Evolutionary conservation across 2,113 vertebrate species (phyloP).

Genomic region (Cynopterus brachyotis): DNA sequence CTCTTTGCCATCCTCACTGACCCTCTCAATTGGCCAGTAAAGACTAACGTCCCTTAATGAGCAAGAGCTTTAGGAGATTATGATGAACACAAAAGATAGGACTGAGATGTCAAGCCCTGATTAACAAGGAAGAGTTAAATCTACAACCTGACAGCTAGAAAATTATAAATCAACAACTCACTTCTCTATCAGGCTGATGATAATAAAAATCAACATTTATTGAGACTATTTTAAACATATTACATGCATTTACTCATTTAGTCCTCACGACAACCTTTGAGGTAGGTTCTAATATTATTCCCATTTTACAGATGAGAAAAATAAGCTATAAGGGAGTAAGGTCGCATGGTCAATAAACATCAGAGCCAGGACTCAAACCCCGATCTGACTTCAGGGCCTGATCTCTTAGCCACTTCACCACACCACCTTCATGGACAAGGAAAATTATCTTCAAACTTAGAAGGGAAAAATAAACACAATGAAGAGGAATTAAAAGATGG

Average conservation of each 20-base stretch:
- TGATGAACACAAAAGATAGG: not conserved
- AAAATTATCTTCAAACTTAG: not conserved
- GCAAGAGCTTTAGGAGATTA: not conserved
- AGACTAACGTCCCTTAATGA: not conserved
- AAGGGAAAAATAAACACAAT: not conserved
- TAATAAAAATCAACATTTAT: not conserved
- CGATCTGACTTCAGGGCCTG: not conserved
- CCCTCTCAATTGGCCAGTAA: not conserved
- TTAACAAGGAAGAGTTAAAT: not conserved
- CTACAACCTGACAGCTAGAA: not conserved
- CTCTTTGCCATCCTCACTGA: not conserved
- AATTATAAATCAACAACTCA: not conserved
- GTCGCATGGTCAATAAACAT: not conserved
- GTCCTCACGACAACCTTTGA: not conserved
- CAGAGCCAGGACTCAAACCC: not conserved
- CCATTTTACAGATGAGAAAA: not conserved
- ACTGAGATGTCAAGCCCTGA: not conserved
- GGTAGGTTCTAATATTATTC: not conserved
- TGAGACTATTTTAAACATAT: not conserved
- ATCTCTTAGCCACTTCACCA: not conserved
- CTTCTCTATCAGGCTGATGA: not conserved
- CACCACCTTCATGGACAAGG: not conserved
- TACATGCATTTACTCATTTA: not conserved
- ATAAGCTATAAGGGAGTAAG: not conserved
- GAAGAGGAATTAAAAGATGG: not conserved